Percentiles rank a stretch among this genome's conserved stretches.
Evolutionary conservation across 2,888 invertebrate genomes (phyloP).

Genomic region (Lochmaea crataegi): DNA sequence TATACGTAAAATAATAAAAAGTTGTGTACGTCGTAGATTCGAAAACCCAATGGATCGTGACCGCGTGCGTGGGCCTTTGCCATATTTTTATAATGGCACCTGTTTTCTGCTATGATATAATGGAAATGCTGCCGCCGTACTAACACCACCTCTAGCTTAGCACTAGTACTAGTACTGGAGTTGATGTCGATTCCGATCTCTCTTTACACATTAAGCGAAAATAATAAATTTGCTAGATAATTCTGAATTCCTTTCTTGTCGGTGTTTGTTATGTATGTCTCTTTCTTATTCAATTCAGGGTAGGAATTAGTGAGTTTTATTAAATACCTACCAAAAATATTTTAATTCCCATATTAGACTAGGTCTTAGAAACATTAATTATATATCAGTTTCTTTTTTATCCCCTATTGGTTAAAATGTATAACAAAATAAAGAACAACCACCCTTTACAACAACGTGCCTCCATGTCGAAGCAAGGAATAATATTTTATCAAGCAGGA

Average conservation of each 20-base stretch:
- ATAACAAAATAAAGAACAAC: background rate
- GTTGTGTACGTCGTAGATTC: constrained; percentile 41
- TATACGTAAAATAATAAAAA: constrained; percentile 10
- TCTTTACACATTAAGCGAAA: constrained; percentile 61
- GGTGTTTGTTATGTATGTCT: constrained; percentile 18
- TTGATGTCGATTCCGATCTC: constrained; percentile 41
- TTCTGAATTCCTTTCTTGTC: constrained; percentile 46
- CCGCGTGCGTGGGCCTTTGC: constrained; percentile 58
- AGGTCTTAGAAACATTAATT: no score
- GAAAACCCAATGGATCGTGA: constrained; percentile 58
- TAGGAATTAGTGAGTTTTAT: background rate
- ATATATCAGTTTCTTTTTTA: no score
- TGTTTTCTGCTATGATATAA: constrained; percentile 62
- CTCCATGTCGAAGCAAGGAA: background rate
- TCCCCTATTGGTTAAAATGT: background rate
- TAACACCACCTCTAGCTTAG: constrained; percentile 6
- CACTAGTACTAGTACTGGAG: constrained; percentile 8
- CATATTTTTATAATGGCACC: constrained; percentile 62
- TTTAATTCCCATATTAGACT: background rate
- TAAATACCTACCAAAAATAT: background rate
- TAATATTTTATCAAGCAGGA: background rate
- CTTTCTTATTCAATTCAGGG: background rate
- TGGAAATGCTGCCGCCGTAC: constrained; percentile 50
- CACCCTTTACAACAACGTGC: no score
- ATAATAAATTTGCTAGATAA: constrained; percentile 61